phyloP scores from a whole-genome alignment of 1,140 invertebrate genomes.

The Xylocopa sonorina region DNA sequence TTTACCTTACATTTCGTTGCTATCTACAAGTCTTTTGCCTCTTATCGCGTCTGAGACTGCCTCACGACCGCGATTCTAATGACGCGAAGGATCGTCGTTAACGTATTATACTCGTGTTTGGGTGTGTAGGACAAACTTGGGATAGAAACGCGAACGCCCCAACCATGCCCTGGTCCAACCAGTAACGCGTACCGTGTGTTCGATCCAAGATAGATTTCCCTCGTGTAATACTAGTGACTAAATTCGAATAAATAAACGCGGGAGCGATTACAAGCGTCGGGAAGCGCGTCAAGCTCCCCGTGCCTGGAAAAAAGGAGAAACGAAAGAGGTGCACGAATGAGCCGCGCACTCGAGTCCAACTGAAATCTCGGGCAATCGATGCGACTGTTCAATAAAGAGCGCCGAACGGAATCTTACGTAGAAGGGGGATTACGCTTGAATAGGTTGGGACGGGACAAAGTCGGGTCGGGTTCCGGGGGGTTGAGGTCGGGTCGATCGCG shows the following conservation, averaged over 20 bases:
- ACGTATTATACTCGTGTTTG: background rate
- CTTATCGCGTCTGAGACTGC: constrained; percentile 5
- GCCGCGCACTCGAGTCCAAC: no score
- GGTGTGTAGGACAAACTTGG: constrained; percentile 8
- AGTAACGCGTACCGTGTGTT: background rate
- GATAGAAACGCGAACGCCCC: background rate
- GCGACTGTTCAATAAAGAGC: no score
- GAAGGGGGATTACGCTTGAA: no score
- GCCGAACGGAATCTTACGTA: no score
- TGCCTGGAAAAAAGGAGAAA: background rate
- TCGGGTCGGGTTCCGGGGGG: background rate
- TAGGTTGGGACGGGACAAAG: background rate
- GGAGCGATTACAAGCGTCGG: background rate
- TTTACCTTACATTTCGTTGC: no score
- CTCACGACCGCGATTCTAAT: background rate
- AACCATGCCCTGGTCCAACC: constrained; percentile 2
- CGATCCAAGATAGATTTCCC: background rate
- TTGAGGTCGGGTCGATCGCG: constrained; percentile 30
- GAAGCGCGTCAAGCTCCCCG: no score
- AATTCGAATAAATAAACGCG: constrained; percentile 49
- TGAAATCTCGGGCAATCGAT: no score
- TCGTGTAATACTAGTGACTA: constrained; percentile 28
- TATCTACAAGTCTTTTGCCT: constrained; percentile 32
- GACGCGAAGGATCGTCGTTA: background rate
- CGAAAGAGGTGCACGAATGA: background rate